Conservation (phyloP, 2,888 invertebrate species). For the Drymonia ruficornis region DNA sequence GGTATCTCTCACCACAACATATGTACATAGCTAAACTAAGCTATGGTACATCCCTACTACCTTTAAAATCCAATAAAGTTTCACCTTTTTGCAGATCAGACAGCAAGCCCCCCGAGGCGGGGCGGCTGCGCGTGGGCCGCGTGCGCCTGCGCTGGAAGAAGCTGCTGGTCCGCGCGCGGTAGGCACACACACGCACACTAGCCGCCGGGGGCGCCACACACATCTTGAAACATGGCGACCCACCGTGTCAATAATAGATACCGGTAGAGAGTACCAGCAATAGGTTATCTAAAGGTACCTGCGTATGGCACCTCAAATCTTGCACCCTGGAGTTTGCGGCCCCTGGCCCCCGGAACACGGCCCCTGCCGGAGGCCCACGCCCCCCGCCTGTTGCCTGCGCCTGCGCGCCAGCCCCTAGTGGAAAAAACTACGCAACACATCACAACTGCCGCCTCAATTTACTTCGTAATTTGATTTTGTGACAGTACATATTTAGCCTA, state of each 20-base stretch:
- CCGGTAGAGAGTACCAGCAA: no score
- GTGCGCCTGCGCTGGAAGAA: slow-evolving; percentile 54
- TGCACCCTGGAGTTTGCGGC: no score
- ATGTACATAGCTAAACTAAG: slow-evolving; percentile 9
- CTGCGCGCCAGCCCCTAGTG: neutral
- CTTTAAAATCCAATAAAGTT: no score
- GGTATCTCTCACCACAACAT: neutral
- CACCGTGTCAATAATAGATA: neutral
- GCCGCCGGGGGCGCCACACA: neutral
- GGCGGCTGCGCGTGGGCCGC: slow-evolving; percentile 30
- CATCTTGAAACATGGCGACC: neutral
- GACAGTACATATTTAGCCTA: slow-evolving; percentile 7
- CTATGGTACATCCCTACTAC: no score
- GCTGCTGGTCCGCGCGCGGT: slow-evolving; percentile 53
- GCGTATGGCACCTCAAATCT: no score
- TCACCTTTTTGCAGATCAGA: slow-evolving; percentile 39
- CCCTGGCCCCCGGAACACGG: no score
- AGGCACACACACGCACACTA: slow-evolving; percentile 14
- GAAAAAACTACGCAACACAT: neutral
- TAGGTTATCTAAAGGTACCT: no score
- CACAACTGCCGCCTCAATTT: neutral
- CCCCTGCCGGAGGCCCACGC: no score
- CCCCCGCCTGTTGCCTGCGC: no score
- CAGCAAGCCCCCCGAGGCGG: slow-evolving; percentile 33
- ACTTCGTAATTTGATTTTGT: neutral